phyloP scores from a whole-genome alignment of 2,113 vertebrate species.

The Laticauda laticaudata region DNA sequence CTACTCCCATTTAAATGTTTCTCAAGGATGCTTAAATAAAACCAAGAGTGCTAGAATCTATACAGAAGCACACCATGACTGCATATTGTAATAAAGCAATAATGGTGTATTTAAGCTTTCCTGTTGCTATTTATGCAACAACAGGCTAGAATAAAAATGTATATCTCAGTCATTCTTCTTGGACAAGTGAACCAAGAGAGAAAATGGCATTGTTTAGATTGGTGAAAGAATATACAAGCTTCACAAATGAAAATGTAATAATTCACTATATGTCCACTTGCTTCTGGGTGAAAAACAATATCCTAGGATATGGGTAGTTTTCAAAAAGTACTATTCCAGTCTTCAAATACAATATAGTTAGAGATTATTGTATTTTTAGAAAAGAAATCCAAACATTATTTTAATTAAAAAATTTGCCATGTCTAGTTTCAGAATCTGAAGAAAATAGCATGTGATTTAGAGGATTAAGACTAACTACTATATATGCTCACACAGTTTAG shows the following conservation, averaged over 20 bases:
- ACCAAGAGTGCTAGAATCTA: conserved; percentile 15
- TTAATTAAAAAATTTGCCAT: not conserved
- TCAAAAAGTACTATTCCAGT: not conserved
- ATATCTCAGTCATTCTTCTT: conserved; percentile 43
- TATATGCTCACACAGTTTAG: not conserved
- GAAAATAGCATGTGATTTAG: not conserved
- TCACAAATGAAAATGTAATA: not conserved
- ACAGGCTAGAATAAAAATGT: not conserved
- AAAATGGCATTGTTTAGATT: conserved; percentile 1
- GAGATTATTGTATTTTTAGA: not conserved
- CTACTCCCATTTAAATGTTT: conserved; percentile 38
- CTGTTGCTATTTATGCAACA: not conserved
- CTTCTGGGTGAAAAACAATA: not conserved
- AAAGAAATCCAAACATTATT: not conserved
- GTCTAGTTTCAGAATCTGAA: rapidly evolving
- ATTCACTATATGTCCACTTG: not conserved
- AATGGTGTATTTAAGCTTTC: conserved; percentile 28
- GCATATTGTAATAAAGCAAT: not conserved
- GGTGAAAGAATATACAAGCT: conserved; percentile 5
- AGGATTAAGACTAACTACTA: not conserved
- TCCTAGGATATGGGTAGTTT: rapidly evolving
- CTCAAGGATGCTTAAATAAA: conserved; percentile 15
- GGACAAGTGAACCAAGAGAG: conserved; percentile 26
- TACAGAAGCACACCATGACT: conserved; percentile 14
- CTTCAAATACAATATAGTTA: not conserved